Conservation (phyloP, 2,797 vertebrate genomes). For the Mus minutoides region DNA sequence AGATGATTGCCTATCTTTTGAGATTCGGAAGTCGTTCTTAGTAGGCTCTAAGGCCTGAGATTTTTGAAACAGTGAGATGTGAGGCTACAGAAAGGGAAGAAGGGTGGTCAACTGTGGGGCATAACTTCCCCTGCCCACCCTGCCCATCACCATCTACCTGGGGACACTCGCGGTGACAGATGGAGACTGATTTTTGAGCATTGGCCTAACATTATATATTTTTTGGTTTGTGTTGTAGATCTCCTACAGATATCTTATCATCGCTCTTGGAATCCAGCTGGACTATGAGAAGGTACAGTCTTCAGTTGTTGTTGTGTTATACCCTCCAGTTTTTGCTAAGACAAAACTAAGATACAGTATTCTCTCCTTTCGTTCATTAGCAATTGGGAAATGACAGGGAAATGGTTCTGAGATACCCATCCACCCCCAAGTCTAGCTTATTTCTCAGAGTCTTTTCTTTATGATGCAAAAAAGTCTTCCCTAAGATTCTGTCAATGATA, state of each 20-base stretch:
- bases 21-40: not conserved
- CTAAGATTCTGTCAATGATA: constrained; percentile 33
- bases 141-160: not conserved
- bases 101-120: fast-evolving
- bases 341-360: not conserved
- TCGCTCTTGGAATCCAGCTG: constrained; percentile 95
- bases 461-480: not conserved
- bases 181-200: not conserved
- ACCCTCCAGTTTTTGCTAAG: constrained; percentile 35
- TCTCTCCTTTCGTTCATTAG: constrained; percentile 51
- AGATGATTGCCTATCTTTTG: constrained; percentile 5
- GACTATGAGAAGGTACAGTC: constrained; percentile 94
- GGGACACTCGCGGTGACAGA: not conserved
- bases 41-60: not conserved
- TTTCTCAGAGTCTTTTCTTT: constrained; percentile 47
- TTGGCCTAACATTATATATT: constrained; percentile 58
- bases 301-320: constrained; percentile 45
- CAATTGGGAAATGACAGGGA: constrained; percentile 23
- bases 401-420: constrained; percentile 20
- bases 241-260: constrained; percentile 96
- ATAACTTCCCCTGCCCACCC: no score
- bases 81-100: not conserved
- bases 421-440: not conserved
- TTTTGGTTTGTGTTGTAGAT: constrained; percentile 88
- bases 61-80: not conserved